phyloP scores from a whole-genome alignment of 2,113 vertebrate genomes.

The Oostethus manadensis region DNA sequence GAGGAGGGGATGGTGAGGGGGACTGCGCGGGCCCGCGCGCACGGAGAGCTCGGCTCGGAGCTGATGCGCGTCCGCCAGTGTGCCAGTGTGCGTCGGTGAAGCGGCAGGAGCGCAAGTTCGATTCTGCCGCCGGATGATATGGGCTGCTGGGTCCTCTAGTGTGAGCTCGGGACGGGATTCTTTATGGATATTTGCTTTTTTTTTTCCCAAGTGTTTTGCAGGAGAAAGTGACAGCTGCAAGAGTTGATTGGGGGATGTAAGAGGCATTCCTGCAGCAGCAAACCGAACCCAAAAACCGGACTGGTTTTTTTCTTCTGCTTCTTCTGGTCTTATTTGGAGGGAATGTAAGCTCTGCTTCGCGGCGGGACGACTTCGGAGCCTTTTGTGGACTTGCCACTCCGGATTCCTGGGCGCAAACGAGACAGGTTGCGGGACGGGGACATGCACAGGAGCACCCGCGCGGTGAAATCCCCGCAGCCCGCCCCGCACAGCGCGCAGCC shows the following conservation, averaged over 20 bases:
- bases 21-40: conserved; percentile 72
- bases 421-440: background rate
- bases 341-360: too few relatives aligned
- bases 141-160: conserved; percentile 37
- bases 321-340: too few relatives aligned
- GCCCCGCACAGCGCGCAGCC: background rate
- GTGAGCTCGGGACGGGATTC: conserved; percentile 23
- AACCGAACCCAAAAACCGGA: background rate
- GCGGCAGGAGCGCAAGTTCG: conserved; percentile 65
- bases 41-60: conserved; percentile 67
- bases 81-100: conserved; percentile 70
- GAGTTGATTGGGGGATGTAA: conserved; percentile 39
- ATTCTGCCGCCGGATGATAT: conserved; percentile 57
- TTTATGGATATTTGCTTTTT: conserved; percentile 38
- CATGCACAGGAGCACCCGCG: background rate
- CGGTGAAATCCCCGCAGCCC: conserved; percentile 2
- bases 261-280: conserved; percentile 35
- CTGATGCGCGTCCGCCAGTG: conserved; percentile 69
- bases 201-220: conserved; percentile 43
- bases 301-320: conserved; percentile 17
- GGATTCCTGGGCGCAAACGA: background rate
- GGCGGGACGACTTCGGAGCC: background rate
- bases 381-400: background rate
- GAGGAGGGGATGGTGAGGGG: conserved; percentile 34
- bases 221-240: conserved; percentile 51